Conservation (phyloP, 1,140 invertebrate species). For the Ips nitidus region DNA sequence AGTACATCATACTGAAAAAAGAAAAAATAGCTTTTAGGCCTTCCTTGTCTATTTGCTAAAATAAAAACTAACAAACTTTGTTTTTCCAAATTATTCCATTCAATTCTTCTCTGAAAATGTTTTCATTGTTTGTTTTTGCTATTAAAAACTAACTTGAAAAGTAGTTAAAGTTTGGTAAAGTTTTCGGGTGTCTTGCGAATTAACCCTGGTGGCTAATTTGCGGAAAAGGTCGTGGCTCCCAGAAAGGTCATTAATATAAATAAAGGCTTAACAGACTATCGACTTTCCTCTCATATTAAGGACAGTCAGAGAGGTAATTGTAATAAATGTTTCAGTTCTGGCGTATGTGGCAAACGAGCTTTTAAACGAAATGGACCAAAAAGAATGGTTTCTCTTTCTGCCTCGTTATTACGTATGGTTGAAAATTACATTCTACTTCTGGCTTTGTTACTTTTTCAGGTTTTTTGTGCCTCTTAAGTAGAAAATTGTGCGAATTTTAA, state of each 20-base stretch:
- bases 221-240: background rate
- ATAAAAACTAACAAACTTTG: too few species aligned
- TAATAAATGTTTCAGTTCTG: conserved; percentile 20
- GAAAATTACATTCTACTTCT: background rate
- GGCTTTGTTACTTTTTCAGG: background rate
- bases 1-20: too few species aligned
- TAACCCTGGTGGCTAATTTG: background rate
- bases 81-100: too few species aligned
- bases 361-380: conserved; percentile 3
- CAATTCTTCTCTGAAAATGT: too few species aligned
- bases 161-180: too few species aligned
- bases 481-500: too few species aligned
- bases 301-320: conserved; percentile 8
- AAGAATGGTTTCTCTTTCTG: background rate
- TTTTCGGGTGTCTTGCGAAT: background rate
- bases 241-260: conserved; percentile 18
- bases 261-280: conserved; percentile 15
- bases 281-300: conserved; percentile 12
- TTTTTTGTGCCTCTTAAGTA: background rate
- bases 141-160: too few species aligned
- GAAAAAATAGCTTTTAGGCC: too few species aligned
- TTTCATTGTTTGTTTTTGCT: too few species aligned
- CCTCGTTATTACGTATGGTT: background rate
- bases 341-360: background rate
- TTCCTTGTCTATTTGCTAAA: too few species aligned